phyloP scores from a whole-genome alignment of 2,888 invertebrate species.

The Drosophila maculinotata region DNA sequence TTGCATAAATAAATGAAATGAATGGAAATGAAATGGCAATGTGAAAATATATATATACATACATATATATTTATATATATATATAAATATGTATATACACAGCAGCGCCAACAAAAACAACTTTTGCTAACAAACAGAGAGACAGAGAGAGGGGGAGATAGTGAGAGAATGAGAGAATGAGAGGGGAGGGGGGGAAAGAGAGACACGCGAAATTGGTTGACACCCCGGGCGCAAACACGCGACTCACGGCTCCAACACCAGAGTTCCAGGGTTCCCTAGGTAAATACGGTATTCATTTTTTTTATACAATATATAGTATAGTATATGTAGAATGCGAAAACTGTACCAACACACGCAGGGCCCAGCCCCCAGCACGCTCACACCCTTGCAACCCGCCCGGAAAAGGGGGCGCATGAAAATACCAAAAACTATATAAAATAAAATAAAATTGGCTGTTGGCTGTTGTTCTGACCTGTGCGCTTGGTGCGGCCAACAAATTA shows the following conservation, averaged over 20 bases:
- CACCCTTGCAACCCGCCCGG: no score
- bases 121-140: conserved; percentile 37
- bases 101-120: conserved; percentile 62
- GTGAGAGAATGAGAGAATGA: conserved; percentile 10
- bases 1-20: conserved; percentile 80
- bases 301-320: conserved; percentile 3
- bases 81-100: no score
- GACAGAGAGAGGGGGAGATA: conserved; percentile 11
- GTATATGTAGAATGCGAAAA: conserved; percentile 56
- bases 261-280: conserved; percentile 45
- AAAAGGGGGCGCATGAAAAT: conserved; percentile 53
- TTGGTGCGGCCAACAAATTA: conserved; percentile 68
- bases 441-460: conserved; percentile 65
- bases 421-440: conserved; percentile 77
- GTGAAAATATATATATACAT: conserved; percentile 50
- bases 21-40: conserved; percentile 79
- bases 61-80: conserved; percentile 26
- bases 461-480: conserved; percentile 51
- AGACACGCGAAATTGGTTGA: conserved; percentile 78
- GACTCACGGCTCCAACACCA: conserved; percentile 34
- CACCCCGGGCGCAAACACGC: conserved; percentile 70
- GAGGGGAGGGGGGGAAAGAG: conserved; percentile 16
- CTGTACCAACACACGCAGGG: conserved; percentile 72
- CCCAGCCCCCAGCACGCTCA: not conserved
- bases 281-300: conserved; percentile 55